These are phyloP conservation scores for Lamprologus sp. DNA, from an alignment of 2,113 vertebrate genomes.

Conservation along the genomic window DNA sequence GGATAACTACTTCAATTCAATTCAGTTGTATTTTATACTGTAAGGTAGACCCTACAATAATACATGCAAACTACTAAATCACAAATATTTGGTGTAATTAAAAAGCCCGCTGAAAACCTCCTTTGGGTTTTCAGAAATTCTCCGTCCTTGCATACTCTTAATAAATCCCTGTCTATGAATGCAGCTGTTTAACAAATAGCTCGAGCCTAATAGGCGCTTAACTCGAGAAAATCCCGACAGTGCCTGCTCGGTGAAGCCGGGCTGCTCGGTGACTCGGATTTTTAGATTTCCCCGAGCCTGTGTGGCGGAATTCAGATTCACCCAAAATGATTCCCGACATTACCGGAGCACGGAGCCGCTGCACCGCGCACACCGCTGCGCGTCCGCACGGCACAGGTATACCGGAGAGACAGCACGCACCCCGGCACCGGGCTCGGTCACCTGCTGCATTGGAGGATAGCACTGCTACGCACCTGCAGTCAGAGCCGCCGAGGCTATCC, in stretches of 20 bases:
- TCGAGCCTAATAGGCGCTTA: background rate
- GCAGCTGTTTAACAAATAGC: background rate
- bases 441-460: conserved; percentile 52
- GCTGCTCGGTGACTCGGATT: background rate
- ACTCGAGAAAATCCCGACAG: background rate
- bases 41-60: background rate
- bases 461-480: conserved; percentile 15
- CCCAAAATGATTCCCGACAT: background rate
- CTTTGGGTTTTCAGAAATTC: background rate
- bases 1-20: background rate
- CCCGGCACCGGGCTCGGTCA: conserved; percentile 28
- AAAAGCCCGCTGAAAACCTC: background rate
- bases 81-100: background rate
- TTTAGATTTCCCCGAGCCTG: background rate
- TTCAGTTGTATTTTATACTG: background rate
- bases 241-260: background rate
- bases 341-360: background rate
- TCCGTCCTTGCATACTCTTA: background rate
- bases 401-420: background rate
- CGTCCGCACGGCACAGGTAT: background rate
- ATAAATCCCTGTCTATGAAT: background rate
- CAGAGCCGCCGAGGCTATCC: background rate
- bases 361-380: background rate
- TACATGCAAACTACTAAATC: background rate
- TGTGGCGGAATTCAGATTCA: background rate